Percentiles rank a stretch among this genome's conserved stretches.
Evolutionary conservation across 2,888 invertebrate genomes (phyloP).

Genomic region (Conops quadrifasciatus): DNA sequence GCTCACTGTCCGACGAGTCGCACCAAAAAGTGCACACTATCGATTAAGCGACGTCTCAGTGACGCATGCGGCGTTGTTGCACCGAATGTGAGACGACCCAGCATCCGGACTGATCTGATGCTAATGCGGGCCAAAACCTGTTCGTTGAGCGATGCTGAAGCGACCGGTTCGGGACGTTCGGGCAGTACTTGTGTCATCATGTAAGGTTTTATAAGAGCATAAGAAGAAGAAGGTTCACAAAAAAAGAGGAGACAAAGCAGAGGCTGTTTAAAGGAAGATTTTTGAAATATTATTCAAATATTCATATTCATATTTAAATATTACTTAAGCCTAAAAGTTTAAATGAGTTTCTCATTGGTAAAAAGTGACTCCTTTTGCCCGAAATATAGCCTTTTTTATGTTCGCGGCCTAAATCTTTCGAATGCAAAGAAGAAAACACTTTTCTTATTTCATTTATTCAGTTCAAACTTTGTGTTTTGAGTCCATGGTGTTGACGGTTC

Average conservation of each 20-base stretch:
- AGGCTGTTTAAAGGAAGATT: too few species aligned
- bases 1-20: slow-evolving; percentile 73
- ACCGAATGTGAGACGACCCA: slow-evolving; percentile 86
- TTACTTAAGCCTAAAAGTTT: too few species aligned
- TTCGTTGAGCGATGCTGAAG: slow-evolving; percentile 75
- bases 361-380: background rate
- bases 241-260: too few species aligned
- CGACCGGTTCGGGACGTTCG: slow-evolving; percentile 61
- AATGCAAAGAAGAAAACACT: too few species aligned
- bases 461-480: too few species aligned
- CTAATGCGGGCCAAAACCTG: slow-evolving; percentile 86
- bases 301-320: too few species aligned
- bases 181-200: slow-evolving; percentile 52
- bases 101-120: slow-evolving; percentile 87
- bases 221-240: too few species aligned
- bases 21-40: slow-evolving; percentile 79
- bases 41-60: slow-evolving; percentile 82
- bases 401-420: too few species aligned
- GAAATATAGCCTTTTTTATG: too few species aligned
- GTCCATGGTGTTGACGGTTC: too few species aligned
- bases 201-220: slow-evolving; percentile 43
- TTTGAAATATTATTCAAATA: too few species aligned
- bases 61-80: slow-evolving; percentile 90
- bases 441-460: too few species aligned
- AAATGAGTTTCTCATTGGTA: background rate